Percentiles rank a stretch among this genome's conserved stretches.
Conservation (phyloP, 2,797 vertebrate species). For the Dallia pectoralis region DNA sequence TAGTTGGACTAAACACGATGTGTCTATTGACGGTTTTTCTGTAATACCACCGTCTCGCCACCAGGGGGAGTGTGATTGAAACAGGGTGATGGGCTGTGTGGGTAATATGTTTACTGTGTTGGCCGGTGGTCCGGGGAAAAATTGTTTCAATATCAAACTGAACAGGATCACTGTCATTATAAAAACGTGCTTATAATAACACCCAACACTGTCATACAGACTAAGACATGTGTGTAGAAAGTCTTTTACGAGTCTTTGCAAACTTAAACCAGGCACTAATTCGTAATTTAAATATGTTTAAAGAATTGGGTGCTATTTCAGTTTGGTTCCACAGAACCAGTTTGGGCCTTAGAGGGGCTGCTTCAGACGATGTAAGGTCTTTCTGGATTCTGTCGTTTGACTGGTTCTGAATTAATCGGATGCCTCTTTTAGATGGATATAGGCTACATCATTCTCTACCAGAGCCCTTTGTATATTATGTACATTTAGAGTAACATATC, state of each 20-base stretch:
- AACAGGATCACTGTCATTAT: neutral
- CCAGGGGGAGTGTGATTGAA: slow-evolving; percentile 45
- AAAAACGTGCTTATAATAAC: neutral
- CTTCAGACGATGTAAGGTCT: neutral
- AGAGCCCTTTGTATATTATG: too few species aligned
- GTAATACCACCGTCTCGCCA: slow-evolving; percentile 36
- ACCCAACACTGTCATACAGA: neutral
- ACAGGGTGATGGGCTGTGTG: neutral
- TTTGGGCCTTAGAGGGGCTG: neutral
- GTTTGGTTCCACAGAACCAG: neutral
- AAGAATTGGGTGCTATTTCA: slow-evolving; percentile 21
- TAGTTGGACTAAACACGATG: too few species aligned
- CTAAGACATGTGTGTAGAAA: neutral
- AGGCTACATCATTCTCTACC: neutral
- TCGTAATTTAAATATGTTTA: neutral
- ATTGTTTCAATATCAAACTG: slow-evolving; percentile 21
- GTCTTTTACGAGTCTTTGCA: too few species aligned
- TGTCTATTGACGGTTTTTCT: neutral
- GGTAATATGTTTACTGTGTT: neutral
- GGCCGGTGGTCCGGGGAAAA: neutral
- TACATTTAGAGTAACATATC: too few species aligned
- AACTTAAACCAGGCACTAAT: too few species aligned
- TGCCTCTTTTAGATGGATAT: neutral
- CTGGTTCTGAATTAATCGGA: neutral
- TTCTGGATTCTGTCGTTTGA: slow-evolving; percentile 12